Conservation (phyloP, 2,888 invertebrate genomes). For the Phalera bucephala region DNA sequence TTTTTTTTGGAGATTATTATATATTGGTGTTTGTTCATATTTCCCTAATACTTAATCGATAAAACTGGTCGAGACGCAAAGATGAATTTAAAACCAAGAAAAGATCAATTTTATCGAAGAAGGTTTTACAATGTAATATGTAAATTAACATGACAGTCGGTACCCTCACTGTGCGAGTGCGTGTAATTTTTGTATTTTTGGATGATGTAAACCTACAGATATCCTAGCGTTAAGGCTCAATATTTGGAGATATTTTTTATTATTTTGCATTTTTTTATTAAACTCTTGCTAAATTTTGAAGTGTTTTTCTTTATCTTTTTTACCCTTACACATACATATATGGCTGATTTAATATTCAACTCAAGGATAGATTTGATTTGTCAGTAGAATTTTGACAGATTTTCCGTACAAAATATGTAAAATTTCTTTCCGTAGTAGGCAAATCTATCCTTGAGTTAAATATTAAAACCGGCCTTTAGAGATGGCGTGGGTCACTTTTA, state of each 20-base stretch:
- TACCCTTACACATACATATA: no score
- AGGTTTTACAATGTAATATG: conserved; percentile 20
- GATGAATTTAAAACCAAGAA: neutral
- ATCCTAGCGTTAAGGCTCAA: conserved; percentile 76
- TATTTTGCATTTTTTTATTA: conserved; percentile 83
- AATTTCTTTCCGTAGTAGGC: no score
- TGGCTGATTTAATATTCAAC: no score
- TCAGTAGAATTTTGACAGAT: no score
- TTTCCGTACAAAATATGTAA: no score
- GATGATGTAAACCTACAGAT: conserved; percentile 69
- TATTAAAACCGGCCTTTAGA: no score
- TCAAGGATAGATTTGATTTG: no score
- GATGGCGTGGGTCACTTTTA: no score
- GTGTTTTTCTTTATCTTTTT: conserved; percentile 40
- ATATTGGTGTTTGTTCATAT: conserved; percentile 23
- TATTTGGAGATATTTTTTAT: conserved; percentile 81
- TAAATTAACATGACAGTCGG: conserved; percentile 27
- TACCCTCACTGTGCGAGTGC: conserved; percentile 58
- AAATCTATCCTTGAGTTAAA: no score
- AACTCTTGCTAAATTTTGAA: conserved; percentile 76
- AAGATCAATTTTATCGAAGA: conserved; percentile 21
- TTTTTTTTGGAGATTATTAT: conserved; percentile 17
- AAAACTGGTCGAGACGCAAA: conserved; percentile 13
- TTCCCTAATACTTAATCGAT: conserved; percentile 23
- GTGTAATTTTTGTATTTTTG: conserved; percentile 73